These are phyloP conservation scores for Phyllotis vaccarum DNA, from an alignment of 2,797 vertebrate species.

Conservation along the genomic window DNA sequence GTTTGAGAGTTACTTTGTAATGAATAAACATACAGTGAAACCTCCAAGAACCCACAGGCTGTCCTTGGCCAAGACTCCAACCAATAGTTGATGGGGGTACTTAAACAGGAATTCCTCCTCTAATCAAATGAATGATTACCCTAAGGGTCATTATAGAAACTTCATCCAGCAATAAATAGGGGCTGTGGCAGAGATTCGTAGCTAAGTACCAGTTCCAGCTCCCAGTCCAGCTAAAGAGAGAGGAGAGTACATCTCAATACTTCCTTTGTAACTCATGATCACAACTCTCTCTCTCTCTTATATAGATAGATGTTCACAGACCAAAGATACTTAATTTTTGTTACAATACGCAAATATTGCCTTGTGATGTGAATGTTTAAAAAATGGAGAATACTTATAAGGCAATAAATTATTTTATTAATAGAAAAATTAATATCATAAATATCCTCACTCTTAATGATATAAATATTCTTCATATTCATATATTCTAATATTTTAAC, in stretches of 20 bases:
- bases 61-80: no score
- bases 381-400: neutral
- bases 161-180: no score
- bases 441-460: neutral
- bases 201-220: no score
- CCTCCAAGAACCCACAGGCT: no score
- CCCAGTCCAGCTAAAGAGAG: no score
- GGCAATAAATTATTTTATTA: neutral
- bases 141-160: no score
- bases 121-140: no score
- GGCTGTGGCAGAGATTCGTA: no score
- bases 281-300: neutral
- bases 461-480: neutral
- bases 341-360: neutral
- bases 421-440: neutral
- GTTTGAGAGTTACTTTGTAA: neutral
- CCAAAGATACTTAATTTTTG: neutral
- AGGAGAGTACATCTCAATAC: neutral
- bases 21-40: neutral
- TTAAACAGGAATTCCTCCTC: no score
- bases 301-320: neutral
- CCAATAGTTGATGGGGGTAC: no score
- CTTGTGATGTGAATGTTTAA: neutral
- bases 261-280: neutral
- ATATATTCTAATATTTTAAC: neutral